phyloP scores from a whole-genome alignment of 2,797 vertebrate species.

The Clarias fuscus region DNA sequence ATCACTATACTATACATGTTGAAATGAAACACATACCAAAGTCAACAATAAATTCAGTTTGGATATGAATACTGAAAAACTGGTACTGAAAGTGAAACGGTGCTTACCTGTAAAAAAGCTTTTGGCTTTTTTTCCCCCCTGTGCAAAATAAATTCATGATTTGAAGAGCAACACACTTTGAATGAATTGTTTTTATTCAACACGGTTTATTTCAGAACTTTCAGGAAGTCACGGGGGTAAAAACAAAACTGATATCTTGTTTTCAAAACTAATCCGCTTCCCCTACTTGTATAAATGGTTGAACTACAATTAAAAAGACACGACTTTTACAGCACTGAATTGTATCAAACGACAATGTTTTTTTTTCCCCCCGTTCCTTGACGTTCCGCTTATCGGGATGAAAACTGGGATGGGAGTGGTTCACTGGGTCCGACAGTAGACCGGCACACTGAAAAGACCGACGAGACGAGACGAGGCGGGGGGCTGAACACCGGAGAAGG shows the following conservation, averaged over 20 bases:
- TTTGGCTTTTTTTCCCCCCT: background rate
- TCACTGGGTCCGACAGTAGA: conserved; percentile 33
- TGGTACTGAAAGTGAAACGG: background rate
- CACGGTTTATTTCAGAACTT: conserved; percentile 64
- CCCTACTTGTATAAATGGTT: conserved; percentile 55
- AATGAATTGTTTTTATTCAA: conserved; percentile 32
- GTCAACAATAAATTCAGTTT: background rate
- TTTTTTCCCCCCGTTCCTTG: background rate
- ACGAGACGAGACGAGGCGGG: conserved; percentile 9
- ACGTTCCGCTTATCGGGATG: conserved; percentile 31
- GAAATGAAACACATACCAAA: background rate
- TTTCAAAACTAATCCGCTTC: conserved; percentile 54
- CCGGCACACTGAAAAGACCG: conserved; percentile 10
- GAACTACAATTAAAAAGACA: conserved; percentile 62
- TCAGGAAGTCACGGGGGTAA: conserved; percentile 58
- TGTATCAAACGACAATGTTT: conserved; percentile 41
- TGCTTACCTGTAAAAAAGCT: background rate
- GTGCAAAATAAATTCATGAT: background rate
- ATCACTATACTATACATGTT: background rate
- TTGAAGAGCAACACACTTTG: background rate
- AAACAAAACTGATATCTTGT: conserved; percentile 60
- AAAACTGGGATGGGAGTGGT: conserved; percentile 44
- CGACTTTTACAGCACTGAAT: conserved; percentile 63
- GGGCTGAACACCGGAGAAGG: conserved; percentile 17
- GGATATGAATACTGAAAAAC: background rate